Conservation (phyloP, 2,797 vertebrate species). For the Acanthurus tractus region DNA sequence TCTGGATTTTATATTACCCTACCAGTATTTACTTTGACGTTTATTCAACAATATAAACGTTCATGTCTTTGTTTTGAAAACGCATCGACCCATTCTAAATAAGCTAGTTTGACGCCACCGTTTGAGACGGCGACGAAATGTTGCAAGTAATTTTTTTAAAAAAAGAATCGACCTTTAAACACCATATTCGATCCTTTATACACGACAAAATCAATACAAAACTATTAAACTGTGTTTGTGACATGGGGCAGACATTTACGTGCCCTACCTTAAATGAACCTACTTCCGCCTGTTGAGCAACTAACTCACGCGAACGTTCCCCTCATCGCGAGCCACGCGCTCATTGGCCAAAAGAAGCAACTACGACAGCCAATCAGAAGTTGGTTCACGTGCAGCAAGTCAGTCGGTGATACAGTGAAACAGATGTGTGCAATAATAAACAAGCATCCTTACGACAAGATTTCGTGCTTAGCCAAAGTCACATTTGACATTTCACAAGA, state of each 20-base stretch:
- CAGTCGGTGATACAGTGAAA: too few relatives aligned
- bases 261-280: constrained; percentile 43
- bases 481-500: background rate
- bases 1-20: fast-evolving
- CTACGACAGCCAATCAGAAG: constrained; percentile 52
- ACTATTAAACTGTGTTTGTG: background rate
- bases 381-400: constrained; percentile 47
- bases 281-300: constrained; percentile 1
- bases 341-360: constrained; percentile 38
- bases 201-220: fast-evolving
- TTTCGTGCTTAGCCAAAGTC: background rate
- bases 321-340: background rate
- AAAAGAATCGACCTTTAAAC: background rate
- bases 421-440: background rate
- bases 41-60: background rate
- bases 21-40: background rate
- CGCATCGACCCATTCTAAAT: background rate
- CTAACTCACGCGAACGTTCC: background rate
- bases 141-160: background rate
- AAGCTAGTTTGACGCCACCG: constrained; percentile 30
- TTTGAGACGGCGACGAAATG: constrained; percentile 8
- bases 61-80: constrained; percentile 60
- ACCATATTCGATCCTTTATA: background rate
- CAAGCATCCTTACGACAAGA: background rate
- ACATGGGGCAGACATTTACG: background rate